Conservation (phyloP, 2,888 invertebrate species). For the Xiphydria camelus region DNA sequence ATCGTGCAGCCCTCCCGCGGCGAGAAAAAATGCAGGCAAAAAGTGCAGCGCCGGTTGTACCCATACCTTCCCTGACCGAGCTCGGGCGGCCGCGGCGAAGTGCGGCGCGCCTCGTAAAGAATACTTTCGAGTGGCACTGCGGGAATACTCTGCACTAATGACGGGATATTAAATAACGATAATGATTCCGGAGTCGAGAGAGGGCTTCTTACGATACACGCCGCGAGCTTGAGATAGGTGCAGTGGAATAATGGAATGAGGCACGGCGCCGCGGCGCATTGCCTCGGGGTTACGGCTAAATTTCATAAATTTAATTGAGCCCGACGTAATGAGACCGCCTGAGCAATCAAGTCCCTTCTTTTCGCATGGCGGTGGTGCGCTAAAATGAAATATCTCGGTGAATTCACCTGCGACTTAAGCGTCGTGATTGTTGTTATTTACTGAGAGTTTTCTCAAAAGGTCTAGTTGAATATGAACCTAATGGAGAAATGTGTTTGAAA, state of each 20-base stretch:
- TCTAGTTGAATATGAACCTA: too few relatives aligned
- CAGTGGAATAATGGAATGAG: conserved; percentile 5
- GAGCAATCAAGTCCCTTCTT: too few relatives aligned
- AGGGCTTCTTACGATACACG: too few relatives aligned
- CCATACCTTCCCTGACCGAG: too few relatives aligned
- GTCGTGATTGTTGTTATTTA: conserved; percentile 15
- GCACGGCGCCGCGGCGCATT: conserved; percentile 8
- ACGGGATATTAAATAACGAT: conserved; percentile 58
- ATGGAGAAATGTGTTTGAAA: too few relatives aligned
- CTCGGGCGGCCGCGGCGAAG: conserved; percentile 2
- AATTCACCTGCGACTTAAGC: too few relatives aligned
- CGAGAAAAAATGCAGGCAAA: not conserved
- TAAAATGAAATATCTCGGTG: too few relatives aligned
- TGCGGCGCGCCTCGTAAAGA: conserved; percentile 51
- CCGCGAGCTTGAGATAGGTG: not conserved
- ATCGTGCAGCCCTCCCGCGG: not conserved
- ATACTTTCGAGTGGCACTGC: conserved; percentile 49
- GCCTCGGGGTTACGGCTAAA: conserved; percentile 29
- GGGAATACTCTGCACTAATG: conserved; percentile 56
- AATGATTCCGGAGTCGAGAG: conserved; percentile 49
- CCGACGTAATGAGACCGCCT: conserved; percentile 6
- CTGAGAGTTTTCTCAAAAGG: too few relatives aligned
- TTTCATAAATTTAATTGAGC: conserved; percentile 52
- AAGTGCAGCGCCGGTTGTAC: too few relatives aligned
- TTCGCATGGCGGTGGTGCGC: too few relatives aligned